phyloP scores from a whole-genome alignment of 1,140 invertebrate species.

The Chironomus striatipennis region DNA sequence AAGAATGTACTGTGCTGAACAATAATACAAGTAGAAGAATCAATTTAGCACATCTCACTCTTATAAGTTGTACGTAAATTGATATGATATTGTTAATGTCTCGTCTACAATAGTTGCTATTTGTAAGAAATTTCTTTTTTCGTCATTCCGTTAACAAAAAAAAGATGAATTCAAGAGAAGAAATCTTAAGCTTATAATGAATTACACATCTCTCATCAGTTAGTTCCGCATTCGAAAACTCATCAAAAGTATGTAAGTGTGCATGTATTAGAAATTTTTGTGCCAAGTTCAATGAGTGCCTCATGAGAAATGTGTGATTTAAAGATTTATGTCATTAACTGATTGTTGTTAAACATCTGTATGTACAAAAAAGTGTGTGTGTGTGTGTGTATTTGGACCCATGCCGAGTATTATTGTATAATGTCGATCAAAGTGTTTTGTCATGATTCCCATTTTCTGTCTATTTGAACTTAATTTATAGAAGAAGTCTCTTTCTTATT shows the following conservation, averaged over 20 bases:
- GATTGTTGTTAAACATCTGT: background rate
- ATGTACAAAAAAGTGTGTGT: background rate
- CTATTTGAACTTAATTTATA: too few species aligned
- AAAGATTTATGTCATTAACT: conserved; percentile 20
- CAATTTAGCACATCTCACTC: conserved; percentile 7
- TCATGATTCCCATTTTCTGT: conserved; percentile 5
- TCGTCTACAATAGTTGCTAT: background rate
- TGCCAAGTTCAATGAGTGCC: conserved; percentile 20
- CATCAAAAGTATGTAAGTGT: background rate
- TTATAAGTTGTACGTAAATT: background rate
- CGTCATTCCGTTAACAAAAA: background rate
- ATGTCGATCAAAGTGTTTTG: conserved; percentile 3
- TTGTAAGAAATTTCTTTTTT: too few species aligned
- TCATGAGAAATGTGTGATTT: conserved; percentile 1
- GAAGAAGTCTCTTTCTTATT: too few species aligned
- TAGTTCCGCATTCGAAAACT: conserved; percentile 3
- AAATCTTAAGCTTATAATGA: too few species aligned
- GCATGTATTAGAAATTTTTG: background rate
- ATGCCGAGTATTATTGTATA: conserved; percentile 16
- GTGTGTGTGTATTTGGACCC: background rate
- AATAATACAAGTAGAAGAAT: background rate
- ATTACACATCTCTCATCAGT: background rate
- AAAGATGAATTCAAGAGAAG: too few species aligned
- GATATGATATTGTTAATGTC: background rate
- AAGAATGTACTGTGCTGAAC: background rate